Base-by-base conservation (phyloP, 2,888 invertebrate genomes). In the Agriopis aurantiaria region DNA sequence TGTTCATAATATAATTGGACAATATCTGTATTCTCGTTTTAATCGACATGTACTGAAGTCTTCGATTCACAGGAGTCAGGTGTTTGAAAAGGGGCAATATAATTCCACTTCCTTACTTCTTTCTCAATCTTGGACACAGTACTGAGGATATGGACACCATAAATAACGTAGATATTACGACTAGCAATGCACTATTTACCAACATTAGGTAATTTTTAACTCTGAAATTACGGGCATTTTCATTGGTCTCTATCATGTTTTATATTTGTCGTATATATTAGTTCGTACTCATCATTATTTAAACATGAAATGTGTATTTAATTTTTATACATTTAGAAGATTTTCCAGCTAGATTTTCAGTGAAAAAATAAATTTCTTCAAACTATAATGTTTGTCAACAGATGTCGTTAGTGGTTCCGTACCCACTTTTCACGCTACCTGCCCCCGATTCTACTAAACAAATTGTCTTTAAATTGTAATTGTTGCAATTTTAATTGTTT, bases 401-500 rank as follows among this genome's bases (percentile, higher is more conserved):
- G 88, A 85, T 87, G 88, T 80, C 88, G 81, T 77, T 84, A 79
- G 73, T 75, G 52, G 73, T 73, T 41, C 11, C 14, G 10, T 49
- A 49, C 8, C n/a, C 9, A 17, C 23, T 52, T 52, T 52, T 52
- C 11, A 52, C 3, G 10, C 5, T 10, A 23, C 0, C 52, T n/a
- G n/a, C n/a, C n/a, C n/a, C n/a, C n/a, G n/a, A n/a, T n/a, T n/a
- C n/a, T n/a, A n/a, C n/a, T n/a, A n/a, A n/a, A n/a, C n/a, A n/a
- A n/a, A n/a, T n/a, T n/a, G n/a, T n/a, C n/a, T n/a, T n/a, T n/a
- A n/a, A n/a, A n/a, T 52, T 12, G 9, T 10, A 10, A 33, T n/a
- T n/a, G n/a, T n/a, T n/a, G n/a, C n/a, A n/a, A n/a, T n/a, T n/a
- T n/a, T n/a, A n/a, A n/a, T n/a, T n/a, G n/a, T n/a, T n/a, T n/a